These are phyloP conservation scores for Heliconius cydno DNA, from an alignment of 2,888 invertebrate species.

Conservation along the genomic window DNA sequence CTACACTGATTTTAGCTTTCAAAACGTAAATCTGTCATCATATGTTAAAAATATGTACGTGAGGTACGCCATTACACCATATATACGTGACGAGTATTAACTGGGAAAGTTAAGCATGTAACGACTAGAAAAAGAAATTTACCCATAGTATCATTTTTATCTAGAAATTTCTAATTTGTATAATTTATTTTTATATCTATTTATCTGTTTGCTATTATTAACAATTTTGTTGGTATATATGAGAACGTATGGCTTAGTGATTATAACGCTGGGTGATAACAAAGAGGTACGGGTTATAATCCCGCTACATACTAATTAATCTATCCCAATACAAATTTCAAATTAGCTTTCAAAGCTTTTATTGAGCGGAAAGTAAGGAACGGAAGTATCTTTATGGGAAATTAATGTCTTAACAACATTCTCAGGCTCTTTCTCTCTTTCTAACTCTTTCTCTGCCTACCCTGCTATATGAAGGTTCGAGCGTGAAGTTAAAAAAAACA, in stretches of 20 bases:
- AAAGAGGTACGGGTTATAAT: too few relatives aligned
- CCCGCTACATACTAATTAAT: too few relatives aligned
- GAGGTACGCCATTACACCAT: constrained; percentile 24
- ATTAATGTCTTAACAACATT: background rate
- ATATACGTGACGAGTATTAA: constrained; percentile 30
- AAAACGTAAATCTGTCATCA: constrained; percentile 5
- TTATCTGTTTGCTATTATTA: background rate
- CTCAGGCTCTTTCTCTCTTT: background rate
- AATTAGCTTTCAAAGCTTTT: too few relatives aligned
- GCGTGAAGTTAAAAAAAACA: background rate
- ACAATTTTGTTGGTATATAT: background rate
- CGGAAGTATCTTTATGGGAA: background rate
- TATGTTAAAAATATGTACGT: constrained; percentile 13
- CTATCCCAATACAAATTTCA: too few relatives aligned
- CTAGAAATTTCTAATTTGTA: background rate
- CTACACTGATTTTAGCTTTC: background rate
- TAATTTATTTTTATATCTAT: background rate
- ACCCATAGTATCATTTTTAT: background rate
- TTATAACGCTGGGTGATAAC: too few relatives aligned
- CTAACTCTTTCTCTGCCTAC: background rate
- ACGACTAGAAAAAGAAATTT: background rate
- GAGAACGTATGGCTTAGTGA: too few relatives aligned
- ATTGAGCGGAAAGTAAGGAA: background rate
- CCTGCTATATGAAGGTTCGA: background rate
- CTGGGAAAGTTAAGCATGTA: background rate